A percentile compares a stretch with the other conserved stretches of the same genome.
Conservation (phyloP, 2,113 vertebrate genomes). For the Clarias magur region DNA sequence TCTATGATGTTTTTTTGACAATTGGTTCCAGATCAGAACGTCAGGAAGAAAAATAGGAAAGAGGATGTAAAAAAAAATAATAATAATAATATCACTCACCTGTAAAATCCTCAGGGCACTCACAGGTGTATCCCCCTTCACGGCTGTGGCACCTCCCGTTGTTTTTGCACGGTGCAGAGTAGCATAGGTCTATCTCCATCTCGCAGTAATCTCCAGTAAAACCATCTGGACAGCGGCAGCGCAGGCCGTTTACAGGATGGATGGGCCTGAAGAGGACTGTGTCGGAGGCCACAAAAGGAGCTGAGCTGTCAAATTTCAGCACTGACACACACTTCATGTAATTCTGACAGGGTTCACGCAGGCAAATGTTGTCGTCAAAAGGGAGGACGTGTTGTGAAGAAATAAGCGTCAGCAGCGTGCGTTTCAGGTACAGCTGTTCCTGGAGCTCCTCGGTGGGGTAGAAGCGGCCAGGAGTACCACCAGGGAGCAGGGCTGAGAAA, state of each 20-base stretch:
- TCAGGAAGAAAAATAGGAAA: not conserved
- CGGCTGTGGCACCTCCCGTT: constrained; percentile 79
- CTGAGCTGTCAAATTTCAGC: constrained; percentile 82
- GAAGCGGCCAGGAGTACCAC: constrained; percentile 72
- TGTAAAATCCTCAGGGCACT: constrained; percentile 80
- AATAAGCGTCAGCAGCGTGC: constrained; percentile 77
- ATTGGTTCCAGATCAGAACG: not conserved
- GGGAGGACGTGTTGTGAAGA: constrained; percentile 83
- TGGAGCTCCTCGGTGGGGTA: constrained; percentile 83
- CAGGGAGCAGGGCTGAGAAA: constrained; percentile 81
- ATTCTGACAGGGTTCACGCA: constrained; percentile 87
- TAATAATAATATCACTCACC: constrained; percentile 65
- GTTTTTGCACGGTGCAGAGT: constrained; percentile 80
- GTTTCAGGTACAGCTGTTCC: constrained; percentile 86
- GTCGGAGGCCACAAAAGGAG: constrained; percentile 81
- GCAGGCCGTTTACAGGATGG: constrained; percentile 81
- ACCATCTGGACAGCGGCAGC: constrained; percentile 82
- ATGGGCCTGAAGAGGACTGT: constrained; percentile 85
- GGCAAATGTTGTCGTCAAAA: constrained; percentile 87
- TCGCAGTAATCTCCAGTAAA: constrained; percentile 87
- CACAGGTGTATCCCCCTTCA: constrained; percentile 84
- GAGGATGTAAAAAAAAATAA: not conserved
- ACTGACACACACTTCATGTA: constrained; percentile 90
- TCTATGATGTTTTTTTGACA: not conserved
- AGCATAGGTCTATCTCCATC: constrained; percentile 86